Base-by-base conservation (phyloP, 2,797 vertebrate species). In the Sebastes nivosus region DNA sequence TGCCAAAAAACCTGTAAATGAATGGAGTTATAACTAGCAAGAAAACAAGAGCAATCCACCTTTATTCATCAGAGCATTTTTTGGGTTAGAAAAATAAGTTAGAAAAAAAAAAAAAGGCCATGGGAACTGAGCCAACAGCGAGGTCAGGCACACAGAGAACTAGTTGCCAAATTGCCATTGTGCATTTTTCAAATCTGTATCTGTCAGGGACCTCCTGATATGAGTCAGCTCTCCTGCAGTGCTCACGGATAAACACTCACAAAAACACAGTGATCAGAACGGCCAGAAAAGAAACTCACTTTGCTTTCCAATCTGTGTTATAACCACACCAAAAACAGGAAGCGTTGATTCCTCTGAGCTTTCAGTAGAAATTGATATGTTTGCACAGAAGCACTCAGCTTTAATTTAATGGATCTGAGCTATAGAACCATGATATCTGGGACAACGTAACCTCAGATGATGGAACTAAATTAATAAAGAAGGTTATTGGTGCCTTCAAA, bases 121-220 rank as follows among this genome's bases (percentile, higher is more conserved):
- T 7, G n/a, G 67, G 34, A 72, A 24, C 8, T 72, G 42, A 30
- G 72, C 78, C 77, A 80, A 63, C 24, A 63, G 57, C 2, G 7
- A 85, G 70, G 73, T 77, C 69, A 83, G 74, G n/a, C 30, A 63
- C 60, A 79, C 30, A 36, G 18, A 59, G 18, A 76, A 18, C 27
- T 50, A n/a, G 55, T 2, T 78, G 75, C 65, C 60, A 84, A 75
- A 71, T 52, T 67, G 50, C 69, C 63, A 68, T 63, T 79, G 42
- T 64, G 63, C 34, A 77, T 73, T 50, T 77, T 77, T 83, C n/a
- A 80, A 80, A 79, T 75, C n/a, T 58, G 46, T 34, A 50, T 59
- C 67, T 85, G 78, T 75, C 77, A 77, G 76, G n/a, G 38, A 65
- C 64, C 22, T 27, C 58, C 36, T 65, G 54, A 59, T 69, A 55